Base-by-base conservation (phyloP, 2,797 vertebrate species). In the Kryptolebias ocellatus region DNA sequence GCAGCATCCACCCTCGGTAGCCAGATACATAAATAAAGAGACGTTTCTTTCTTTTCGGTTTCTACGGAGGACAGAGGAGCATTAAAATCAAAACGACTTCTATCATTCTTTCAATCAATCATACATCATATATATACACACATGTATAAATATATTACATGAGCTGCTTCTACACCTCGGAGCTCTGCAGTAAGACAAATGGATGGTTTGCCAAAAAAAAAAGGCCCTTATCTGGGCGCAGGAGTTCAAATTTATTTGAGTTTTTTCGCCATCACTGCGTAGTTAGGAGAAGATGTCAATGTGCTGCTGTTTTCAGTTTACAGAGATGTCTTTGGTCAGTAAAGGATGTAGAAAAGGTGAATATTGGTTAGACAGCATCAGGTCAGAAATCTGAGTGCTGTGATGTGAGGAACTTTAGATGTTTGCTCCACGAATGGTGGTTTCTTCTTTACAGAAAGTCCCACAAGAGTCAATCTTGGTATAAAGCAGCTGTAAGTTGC, bases 11-110 rank as follows among this genome's bases (percentile, higher is more conserved):
- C 84, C 50, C 62, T 20, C 37, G 78, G 72, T 74, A 77, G 62
- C 65, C 63, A 80, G 65, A 52, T 42, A 78, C 86, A 90, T 89
- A 90, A 89, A 90, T 89, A 83, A 82, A 73, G 65, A 81, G 76
- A 64, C 53, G 16, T 49, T 24, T 9, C 59, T 69, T 65, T 70
- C 72, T 70, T 61, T 74, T 82, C 78, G 66, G 83, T 70, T 72
- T 51, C 69, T 72, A 44, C 49, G 59, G 27, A 52, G 62, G 47
- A 39, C 53, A 70, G 62, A 79, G 47, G 76, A 70, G 9, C 47
- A 56, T 60, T 65, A 60, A 60, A 72, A 27, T 11, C 39, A 1
- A 63, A 78, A 65, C 49, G 1, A 58, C 31, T 42, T 61, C 54
- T 34, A 76, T 65, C 74, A 72, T 72, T 83, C 74, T 78, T 44